Conservation (phyloP, 2,888 invertebrate species). For the Pogonocherus hispidulus region DNA sequence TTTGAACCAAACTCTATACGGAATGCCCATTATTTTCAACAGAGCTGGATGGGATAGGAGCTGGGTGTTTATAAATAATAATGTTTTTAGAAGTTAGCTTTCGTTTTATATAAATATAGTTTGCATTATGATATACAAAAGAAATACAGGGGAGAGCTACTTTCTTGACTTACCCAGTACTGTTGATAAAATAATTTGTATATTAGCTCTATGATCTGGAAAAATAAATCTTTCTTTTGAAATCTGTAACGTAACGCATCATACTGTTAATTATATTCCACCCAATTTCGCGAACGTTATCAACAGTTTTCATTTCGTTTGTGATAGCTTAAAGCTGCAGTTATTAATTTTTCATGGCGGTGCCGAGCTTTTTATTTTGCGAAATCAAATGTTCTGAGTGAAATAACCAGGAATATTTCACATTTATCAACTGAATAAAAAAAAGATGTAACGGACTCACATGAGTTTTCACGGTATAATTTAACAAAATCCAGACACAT, state of each 20-base stretch:
- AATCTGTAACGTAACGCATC: constrained; percentile 1
- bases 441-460: constrained; percentile 11
- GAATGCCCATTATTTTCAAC: too few species aligned
- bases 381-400: constrained; percentile 7
- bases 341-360: constrained; percentile 18
- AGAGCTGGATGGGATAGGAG: too few species aligned
- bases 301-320: constrained; percentile 7
- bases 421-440: constrained; percentile 22
- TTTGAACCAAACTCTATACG: too few species aligned
- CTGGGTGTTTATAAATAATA: too few species aligned
- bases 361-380: not conserved
- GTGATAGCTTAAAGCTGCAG: constrained; percentile 8
- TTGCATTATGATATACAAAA: too few species aligned
- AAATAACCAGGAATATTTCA: constrained; percentile 14
- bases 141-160: too few species aligned
- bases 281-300: not conserved
- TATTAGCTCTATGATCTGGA: too few species aligned
- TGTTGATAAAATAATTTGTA: too few species aligned
- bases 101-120: too few species aligned
- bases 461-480: constrained; percentile 25
- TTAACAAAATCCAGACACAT: constrained; percentile 13
- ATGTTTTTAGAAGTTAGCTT: too few species aligned
- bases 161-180: too few species aligned
- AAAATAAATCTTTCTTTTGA: not conserved
- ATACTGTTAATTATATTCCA: not conserved